These are phyloP conservation scores for Epinephelus malabaricus DNA, from an alignment of 2,797 vertebrate genomes.

Conservation along the genomic window DNA sequence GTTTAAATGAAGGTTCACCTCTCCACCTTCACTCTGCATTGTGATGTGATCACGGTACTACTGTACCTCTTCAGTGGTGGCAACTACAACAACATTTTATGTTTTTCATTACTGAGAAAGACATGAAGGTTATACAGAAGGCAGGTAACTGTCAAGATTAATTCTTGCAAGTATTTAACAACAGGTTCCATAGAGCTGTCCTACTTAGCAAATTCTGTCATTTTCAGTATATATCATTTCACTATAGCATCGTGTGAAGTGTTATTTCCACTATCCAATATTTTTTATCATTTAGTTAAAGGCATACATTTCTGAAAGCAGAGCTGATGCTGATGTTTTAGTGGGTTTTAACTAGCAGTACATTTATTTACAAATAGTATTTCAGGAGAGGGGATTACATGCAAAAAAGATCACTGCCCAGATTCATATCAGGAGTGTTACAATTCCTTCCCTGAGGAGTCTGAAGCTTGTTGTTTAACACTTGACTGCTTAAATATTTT, in stretches of 20 bases:
- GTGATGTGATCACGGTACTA: not conserved
- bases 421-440: no score
- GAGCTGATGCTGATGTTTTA: not conserved
- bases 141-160: conserved; percentile 33
- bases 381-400: not conserved
- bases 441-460: no score
- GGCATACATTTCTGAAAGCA: not conserved
- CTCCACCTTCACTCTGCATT: not conserved
- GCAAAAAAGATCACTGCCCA: not conserved
- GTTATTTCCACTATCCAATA: not conserved
- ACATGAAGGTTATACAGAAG: conserved; percentile 18
- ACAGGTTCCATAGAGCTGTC: conserved; percentile 29
- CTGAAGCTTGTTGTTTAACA: no score
- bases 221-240: not conserved
- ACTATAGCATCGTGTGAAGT: not conserved
- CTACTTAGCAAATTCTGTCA: conserved; percentile 8
- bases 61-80: conserved; percentile 10
- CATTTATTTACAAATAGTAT: not conserved
- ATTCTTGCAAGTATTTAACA: conserved; percentile 13
- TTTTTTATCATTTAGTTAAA: not conserved
- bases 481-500: no score
- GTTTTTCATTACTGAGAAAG: conserved; percentile 33
- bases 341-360: not conserved
- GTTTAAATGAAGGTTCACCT: not conserved
- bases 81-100: not conserved